Evolutionary conservation across 2,888 invertebrate species (phyloP).

Genomic region (Sphecodes monilicornis): DNA sequence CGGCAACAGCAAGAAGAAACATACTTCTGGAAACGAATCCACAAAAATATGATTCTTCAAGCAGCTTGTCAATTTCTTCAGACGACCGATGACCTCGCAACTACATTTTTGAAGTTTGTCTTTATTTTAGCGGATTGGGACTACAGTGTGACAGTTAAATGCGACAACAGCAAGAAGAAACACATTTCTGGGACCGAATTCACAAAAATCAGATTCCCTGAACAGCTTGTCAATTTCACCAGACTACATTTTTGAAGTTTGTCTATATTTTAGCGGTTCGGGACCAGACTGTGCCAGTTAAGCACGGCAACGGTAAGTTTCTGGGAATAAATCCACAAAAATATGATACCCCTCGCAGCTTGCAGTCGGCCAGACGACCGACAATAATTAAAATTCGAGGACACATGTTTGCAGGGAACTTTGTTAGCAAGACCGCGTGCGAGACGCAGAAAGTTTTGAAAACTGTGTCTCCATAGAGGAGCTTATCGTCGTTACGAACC

Average conservation of each 20-base stretch:
- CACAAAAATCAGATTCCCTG: too few species aligned
- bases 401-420: background rate
- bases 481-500: conserved; percentile 87
- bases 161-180: background rate
- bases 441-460: background rate
- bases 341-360: background rate
- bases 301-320: background rate
- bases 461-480: background rate
- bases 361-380: background rate
- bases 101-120: too few species aligned
- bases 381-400: conserved; percentile 3
- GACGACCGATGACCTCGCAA: too few species aligned
- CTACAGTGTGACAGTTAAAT: too few species aligned
- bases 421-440: too few species aligned
- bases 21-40: background rate
- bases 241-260: too few species aligned
- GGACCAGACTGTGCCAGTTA: too few species aligned
- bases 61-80: too few species aligned
- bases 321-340: background rate
- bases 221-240: too few species aligned
- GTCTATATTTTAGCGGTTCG: too few species aligned
- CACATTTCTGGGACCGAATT: too few species aligned
- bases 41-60: background rate
- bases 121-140: too few species aligned
- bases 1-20: background rate